phyloP scores from a whole-genome alignment of 2,888 invertebrate genomes.

The Zaprionus lineosus region DNA sequence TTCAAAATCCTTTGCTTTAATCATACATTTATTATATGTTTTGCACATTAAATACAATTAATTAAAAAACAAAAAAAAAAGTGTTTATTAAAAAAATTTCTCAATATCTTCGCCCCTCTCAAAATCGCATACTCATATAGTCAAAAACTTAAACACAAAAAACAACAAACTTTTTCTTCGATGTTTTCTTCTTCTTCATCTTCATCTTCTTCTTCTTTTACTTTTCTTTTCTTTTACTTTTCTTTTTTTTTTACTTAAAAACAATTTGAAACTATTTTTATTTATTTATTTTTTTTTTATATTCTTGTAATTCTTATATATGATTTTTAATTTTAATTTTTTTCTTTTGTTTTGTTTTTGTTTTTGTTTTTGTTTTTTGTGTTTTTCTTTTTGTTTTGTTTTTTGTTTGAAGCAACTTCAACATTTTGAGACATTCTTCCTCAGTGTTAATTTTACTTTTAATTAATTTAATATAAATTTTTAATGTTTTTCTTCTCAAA shows the following conservation, averaged over 20 bases:
- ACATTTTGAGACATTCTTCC: conserved; percentile 32
- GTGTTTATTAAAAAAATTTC: conserved; percentile 54
- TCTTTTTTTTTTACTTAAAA: conserved; percentile 22
- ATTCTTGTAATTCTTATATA: not conserved
- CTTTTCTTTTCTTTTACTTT: conserved; percentile 1
- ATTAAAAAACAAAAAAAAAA: conserved; percentile 62
- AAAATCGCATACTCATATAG: conserved; percentile 30
- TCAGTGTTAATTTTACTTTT: conserved; percentile 10
- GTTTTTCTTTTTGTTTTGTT: not conserved
- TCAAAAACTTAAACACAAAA: conserved; percentile 60
- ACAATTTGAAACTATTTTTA: conserved; percentile 48
- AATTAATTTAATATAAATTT: not conserved
- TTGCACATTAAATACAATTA: conserved; percentile 62
- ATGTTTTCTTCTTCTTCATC: conserved; percentile 30
- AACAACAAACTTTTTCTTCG: conserved; percentile 57
- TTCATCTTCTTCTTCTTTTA: conserved; percentile 5
- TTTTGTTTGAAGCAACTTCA: conserved; percentile 30
- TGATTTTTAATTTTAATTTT: too few species aligned
- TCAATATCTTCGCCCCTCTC: conserved; percentile 24
- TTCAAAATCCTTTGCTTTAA: conserved; percentile 73
- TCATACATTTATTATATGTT: conserved; percentile 65
- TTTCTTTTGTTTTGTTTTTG: conserved; percentile 5
- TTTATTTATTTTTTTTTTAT: conserved; percentile 15
- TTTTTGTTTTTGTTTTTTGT: conserved; percentile 15
- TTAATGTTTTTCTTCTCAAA: conserved; percentile 14